Evolutionary conservation across 37 sponge, comb jelly and placozoan genomes (phyloP), one percentile per base, ranked within the genome.

Genomic region (Amphimedon queenslandica): DNA sequence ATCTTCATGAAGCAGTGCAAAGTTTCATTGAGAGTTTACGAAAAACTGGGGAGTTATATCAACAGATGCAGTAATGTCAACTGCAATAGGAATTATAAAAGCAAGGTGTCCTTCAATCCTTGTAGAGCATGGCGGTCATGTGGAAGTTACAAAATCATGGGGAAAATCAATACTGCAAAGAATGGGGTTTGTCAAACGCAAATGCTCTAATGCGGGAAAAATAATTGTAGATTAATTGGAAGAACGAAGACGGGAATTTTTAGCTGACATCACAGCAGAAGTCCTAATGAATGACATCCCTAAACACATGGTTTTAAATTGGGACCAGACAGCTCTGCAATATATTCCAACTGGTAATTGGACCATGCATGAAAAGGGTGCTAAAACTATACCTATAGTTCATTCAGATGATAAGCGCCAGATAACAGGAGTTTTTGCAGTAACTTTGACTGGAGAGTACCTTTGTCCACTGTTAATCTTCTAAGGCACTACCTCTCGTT

Each of bases 341-440:
- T 21, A 75, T 41, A 58, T 82, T 64, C 84, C 77, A 60, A 39
- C 63, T 8, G 40, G 68, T 4, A 25, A 63, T n/a, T 83, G 84
- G 84, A 83, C 77, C 5, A 76, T 77, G 84, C 40, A 40, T 0
- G 18, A 58, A 40, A 35, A 55, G 43, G 78, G 72, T 37, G 42
- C 66, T 2, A 75, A 83, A 32, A 16, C 28, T 58, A 57, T 83
- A 23, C 23, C 47, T 11, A 40, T 83, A 21, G 72, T 36, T 77
- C 66, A 60, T 1, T 21, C 29, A 16, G 77, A 83, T 77, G 84
- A 83, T 43, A 83, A 77, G 73, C 55, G 77, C 23, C 66, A 77
- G 55, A 77, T 83, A 27, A 83, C 84, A 25, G 84, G 65, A 42
- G 77, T 83, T 3, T 64, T 83, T 42, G 75, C 66, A 2, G 77